Evolutionary conservation across 2,113 vertebrate genomes (phyloP), one percentile per base, ranked within the genome.

Genomic region (Setophaga kirtlandii): DNA sequence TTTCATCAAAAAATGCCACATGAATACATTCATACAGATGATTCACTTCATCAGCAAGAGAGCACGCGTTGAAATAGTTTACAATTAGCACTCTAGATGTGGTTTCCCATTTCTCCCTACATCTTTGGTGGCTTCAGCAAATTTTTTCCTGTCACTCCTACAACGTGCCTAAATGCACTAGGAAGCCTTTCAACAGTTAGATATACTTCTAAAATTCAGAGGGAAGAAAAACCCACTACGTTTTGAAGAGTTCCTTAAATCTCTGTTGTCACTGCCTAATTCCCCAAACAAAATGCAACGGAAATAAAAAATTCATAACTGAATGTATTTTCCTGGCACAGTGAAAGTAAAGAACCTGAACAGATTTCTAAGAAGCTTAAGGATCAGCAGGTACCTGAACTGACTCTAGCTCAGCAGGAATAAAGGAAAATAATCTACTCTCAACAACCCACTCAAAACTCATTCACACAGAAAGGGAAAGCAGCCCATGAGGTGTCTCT

Each of bases 1-100:
- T 96, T 97, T 96, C 81, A 86, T 47, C 94, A 97, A 96, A 97
- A 97, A 96, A 80, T 23, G 90, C 93, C 96, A 96, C 93, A 97
- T 92, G 88, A 95, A 95, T 90, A 81, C 83, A 86, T 88, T 86
- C 68, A 55, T 60, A 79, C 93, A 95, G 90, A 96, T 86, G 93
- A 96, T 86, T 96, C 93, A 92, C 89, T 93, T 95, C 92, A 96
- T 94, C 95, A 96, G 90, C 92, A 95, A 90, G 82, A 62, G 50
- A 88, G 95, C 92, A 88, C 46, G 91, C 90, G 6, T 47, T 96
- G 94, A 76, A 97, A 93, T 94, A 86, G 49, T 83, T 96, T 39
- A 90, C 93, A 96, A 95, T 95, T 96, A 96, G 35, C 78, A 42
- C 93, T 69, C 87, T 73, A 93, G 84, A 95, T 96, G 95, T 80